A percentile compares a stretch with the other conserved stretches of the same genome.
phyloP scores from a whole-genome alignment of 2,797 vertebrate genomes.

The Hypotaenidia philippensis region DNA sequence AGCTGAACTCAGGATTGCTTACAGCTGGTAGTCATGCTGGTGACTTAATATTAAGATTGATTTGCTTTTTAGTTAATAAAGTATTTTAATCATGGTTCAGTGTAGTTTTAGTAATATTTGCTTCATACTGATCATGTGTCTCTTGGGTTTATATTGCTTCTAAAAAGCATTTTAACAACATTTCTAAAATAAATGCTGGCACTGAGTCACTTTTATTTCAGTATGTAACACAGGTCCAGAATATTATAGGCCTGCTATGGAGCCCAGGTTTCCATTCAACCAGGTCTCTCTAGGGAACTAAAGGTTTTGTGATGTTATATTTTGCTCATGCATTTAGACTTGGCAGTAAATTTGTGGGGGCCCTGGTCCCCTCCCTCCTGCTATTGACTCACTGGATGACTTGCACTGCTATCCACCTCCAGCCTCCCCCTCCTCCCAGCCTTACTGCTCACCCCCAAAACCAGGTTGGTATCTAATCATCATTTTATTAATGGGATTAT shows the following conservation, averaged over 20 bases:
- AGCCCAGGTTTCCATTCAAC: neutral
- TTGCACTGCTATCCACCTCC: neutral
- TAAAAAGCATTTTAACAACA: neutral
- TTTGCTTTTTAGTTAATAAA: constrained; percentile 30
- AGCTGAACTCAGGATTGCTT: neutral
- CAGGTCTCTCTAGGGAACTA: neutral
- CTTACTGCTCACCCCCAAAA: neutral
- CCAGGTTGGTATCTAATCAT: neutral
- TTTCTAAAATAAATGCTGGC: constrained; percentile 51
- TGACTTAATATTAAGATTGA: constrained; percentile 8
- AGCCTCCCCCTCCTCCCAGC: neutral
- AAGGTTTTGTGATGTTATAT: neutral
- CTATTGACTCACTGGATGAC: neutral
- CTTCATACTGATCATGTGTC: constrained; percentile 32
- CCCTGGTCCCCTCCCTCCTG: neutral
- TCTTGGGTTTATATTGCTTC: constrained; percentile 38
- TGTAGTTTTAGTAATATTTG: neutral
- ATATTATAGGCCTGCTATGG: neutral
- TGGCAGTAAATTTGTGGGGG: neutral
- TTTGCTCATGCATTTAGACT: neutral
- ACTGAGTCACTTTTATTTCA: neutral
- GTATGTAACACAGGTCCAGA: neutral
- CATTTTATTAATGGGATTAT: neutral
- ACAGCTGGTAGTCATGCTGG: neutral
- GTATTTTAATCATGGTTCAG: neutral